Base-by-base conservation (phyloP, 2,888 invertebrate genomes). In the Gibbula magus region DNA sequence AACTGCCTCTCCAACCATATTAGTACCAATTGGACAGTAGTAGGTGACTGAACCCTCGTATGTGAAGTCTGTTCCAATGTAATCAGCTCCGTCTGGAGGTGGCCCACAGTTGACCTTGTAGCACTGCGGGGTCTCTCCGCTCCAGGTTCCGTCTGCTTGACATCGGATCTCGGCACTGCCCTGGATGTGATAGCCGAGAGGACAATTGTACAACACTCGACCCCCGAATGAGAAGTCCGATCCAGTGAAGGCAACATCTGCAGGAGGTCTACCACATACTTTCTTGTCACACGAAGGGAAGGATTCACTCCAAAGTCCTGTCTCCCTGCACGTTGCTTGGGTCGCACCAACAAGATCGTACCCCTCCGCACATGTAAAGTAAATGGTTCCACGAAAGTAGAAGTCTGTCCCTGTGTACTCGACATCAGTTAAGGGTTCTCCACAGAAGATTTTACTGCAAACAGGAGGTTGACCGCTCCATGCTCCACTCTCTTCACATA, bases 151-250 rank as follows among this genome's bases (percentile, higher is more conserved):
- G 75, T 92, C 87, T 3, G 88, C 89, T 73, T 89, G 90, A 84
- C 93, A 94, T 16, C 95, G 95, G 77, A 98, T 94, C 90, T 96
- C 96, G 89, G 96, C 95, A 0, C 96, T 94, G 0, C 99, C 99
- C 0, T 97, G 96, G 81, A 98, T 95, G 91, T 96, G 96, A 93
- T 96, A 98, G 0, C 97, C 97, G 78, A 96, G 95, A 18, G 97
- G 96, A 92, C 99, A 99, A 10, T 95, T 95, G 93, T 98, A 98
- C 0, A 83, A 82, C 18, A 89, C 81, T 22, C 53, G 74, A 18
- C 77, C 53, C 10, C 82, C 78, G 32, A 53, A 75, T 0, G 82
- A 74, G 16, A 82, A 66, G 10, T 85, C 83, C n/a, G 79, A 77
- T 0, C 85, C 86, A 77, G 84, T 81, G 13, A 35, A 32, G 45